Evolutionary conservation across 2,888 invertebrate species (phyloP).

Genomic region (Hoplodrina blanda): DNA sequence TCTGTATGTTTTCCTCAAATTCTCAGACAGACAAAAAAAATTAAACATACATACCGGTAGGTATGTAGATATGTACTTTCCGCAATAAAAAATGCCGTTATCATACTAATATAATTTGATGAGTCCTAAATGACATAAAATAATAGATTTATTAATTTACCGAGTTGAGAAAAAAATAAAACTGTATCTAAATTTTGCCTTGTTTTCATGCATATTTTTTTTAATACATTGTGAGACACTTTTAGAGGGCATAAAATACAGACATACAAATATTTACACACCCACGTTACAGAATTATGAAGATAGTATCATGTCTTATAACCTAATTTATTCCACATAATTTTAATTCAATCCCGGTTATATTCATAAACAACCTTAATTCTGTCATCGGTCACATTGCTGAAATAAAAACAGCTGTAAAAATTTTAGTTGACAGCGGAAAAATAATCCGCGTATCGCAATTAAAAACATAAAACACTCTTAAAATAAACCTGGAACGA

Average conservation of each 20-base stretch:
- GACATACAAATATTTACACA: constrained; percentile 70
- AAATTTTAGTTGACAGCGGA: constrained; percentile 82
- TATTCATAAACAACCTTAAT: constrained; percentile 87
- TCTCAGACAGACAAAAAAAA: constrained; percentile 6
- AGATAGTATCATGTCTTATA: constrained; percentile 78
- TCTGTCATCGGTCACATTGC: constrained; percentile 87
- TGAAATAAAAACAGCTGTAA: constrained; percentile 87
- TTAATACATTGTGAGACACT: constrained; percentile 64
- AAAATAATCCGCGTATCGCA: constrained; percentile 86
- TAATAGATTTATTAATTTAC: constrained; percentile 62
- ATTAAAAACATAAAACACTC: constrained; percentile 89
- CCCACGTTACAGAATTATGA: constrained; percentile 77
- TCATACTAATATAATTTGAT: constrained; percentile 60
- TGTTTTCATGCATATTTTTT: constrained; percentile 59
- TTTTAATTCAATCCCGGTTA: constrained; percentile 80
- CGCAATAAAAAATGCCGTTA: constrained; percentile 57
- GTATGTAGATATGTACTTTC: constrained; percentile 1
- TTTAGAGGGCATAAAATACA: constrained; percentile 67
- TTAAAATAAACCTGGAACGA: constrained; percentile 84
- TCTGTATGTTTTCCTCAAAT: background rate
- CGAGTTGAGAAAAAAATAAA: constrained; percentile 50
- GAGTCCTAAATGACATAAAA: constrained; percentile 60
- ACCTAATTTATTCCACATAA: constrained; percentile 82
- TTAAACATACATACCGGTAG: background rate
- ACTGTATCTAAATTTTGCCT: constrained; percentile 41